Percentiles rank a stretch among this genome's conserved stretches.
Conservation (phyloP, 2,797 vertebrate genomes). For the Acipenser transmontanus region DNA sequence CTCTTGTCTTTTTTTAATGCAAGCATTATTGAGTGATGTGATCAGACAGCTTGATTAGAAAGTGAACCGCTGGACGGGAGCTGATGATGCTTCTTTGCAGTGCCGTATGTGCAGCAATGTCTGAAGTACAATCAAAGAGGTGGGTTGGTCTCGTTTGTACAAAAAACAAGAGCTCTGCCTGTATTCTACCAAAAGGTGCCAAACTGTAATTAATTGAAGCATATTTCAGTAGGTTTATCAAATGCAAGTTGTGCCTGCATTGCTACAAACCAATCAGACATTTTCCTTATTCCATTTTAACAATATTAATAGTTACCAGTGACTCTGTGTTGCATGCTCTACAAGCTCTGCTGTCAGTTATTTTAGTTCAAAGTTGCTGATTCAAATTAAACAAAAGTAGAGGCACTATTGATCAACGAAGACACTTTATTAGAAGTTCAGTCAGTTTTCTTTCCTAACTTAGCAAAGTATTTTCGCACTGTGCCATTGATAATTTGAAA, state of each 20-base stretch:
- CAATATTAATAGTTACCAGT: constrained; percentile 35
- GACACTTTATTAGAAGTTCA: constrained; percentile 71
- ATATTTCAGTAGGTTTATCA: constrained; percentile 56
- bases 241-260: constrained; percentile 61
- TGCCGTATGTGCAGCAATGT: constrained; percentile 41
- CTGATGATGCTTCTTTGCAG: constrained; percentile 45
- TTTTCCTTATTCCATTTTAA: constrained; percentile 21
- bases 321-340: constrained; percentile 55
- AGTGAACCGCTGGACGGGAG: constrained; percentile 15
- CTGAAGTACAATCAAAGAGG: constrained; percentile 22
- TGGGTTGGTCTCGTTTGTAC: constrained; percentile 45
- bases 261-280: constrained; percentile 33
- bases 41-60: background rate
- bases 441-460: constrained; percentile 64
- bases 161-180: constrained; percentile 51
- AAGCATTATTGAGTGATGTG: background rate
- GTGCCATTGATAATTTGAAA: constrained; percentile 58
- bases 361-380: constrained; percentile 64
- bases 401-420: constrained; percentile 56
- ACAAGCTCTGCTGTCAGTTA: constrained; percentile 69
- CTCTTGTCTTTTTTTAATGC: constrained; percentile 15
- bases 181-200: constrained; percentile 69
- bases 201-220: constrained; percentile 74
- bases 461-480: constrained; percentile 62
- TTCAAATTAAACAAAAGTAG: constrained; percentile 53